Percentiles rank a stretch among this genome's conserved stretches.
These are phyloP conservation scores for Eumaeus atala DNA, from an alignment of 1,140 invertebrate species.

Conservation along the genomic window DNA sequence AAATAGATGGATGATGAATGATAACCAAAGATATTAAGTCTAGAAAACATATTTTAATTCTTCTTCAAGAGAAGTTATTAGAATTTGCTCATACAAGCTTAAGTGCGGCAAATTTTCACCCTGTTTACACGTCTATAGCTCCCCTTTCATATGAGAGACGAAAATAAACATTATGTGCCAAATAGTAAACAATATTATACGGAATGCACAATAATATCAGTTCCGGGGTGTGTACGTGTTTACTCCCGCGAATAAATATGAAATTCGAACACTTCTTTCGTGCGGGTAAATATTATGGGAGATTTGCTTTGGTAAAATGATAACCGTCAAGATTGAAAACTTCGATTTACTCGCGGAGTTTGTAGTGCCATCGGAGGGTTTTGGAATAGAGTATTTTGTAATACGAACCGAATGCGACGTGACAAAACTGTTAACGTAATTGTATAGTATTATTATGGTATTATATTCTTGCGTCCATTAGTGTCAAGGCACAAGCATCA, in stretches of 20 bases:
- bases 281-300: constrained; percentile 67
- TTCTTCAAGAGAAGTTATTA: constrained; percentile 28
- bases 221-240: constrained; percentile 64
- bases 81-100: constrained; percentile 52
- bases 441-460: not conserved
- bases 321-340: constrained; percentile 71
- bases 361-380: constrained; percentile 18
- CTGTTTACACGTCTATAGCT: constrained; percentile 63
- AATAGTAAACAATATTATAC: constrained; percentile 75
- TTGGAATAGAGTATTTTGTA: constrained; percentile 6
- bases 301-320: constrained; percentile 72
- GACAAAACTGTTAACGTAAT: not conserved
- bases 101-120: constrained; percentile 49
- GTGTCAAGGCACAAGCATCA: too few relatives aligned
- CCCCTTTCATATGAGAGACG: constrained; percentile 72
- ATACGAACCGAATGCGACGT: not conserved
- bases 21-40: constrained; percentile 24
- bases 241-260: constrained; percentile 71
- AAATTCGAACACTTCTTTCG: constrained; percentile 67
- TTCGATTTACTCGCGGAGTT: constrained; percentile 51
- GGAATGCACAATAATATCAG: constrained; percentile 74
- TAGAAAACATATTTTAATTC: constrained; percentile 24
- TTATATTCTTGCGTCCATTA: too few relatives aligned
- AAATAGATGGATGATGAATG: constrained; percentile 1
- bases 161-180: constrained; percentile 73